Base-by-base conservation (phyloP, 1,140 invertebrate species). In the Drosophila asahinai region DNA sequence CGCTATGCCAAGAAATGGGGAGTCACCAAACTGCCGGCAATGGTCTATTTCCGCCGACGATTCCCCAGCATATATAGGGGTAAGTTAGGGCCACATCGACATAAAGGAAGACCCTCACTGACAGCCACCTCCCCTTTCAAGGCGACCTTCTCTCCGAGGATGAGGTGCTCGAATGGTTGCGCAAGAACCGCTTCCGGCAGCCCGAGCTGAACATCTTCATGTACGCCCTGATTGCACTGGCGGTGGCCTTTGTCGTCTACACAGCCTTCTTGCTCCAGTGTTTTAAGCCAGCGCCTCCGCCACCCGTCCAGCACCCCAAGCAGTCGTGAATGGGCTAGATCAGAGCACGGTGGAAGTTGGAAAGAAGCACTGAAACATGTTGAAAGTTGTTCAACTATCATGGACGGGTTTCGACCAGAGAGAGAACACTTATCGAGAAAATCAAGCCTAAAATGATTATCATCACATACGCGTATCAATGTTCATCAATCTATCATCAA, bases 41-140 rank as follows among this genome's bases (percentile, higher is more conserved):
- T 99, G 61, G 98, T 98, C 5, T 98, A 98, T 90, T 99, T 98
- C 93, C 95, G 98, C n/a, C 96, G 97, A 92, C 95, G 97, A 83
- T 99, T 99, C 93, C 98, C 98, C 1, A 98, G 97, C 93, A 98
- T 99, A 93, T 99, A 97, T 91, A 95, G 98, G 96, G 98, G 97
- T 96, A 94, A 93, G 66, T 70, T 8, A 17, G n/a, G 8, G 12
- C 4, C 11, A 14, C 14, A 19, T 3, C 2, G 2, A 30, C 5
- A 1, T 14, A 15, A n/a, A 12, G 2, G 5, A 5, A 5, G 2
- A 49, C 2, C 7, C 5, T 3, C 8, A 6, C 2, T 47, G 2
- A 72, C 2, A 6, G 2, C 3, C 22, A 45, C 22, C 17, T 17
- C 17, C 3, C 14, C 11, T 40, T 62, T 54, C 36, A 38, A 97